phyloP scores from a whole-genome alignment of 2,888 invertebrate species.

The Liopterus haemorrhoidalis region DNA sequence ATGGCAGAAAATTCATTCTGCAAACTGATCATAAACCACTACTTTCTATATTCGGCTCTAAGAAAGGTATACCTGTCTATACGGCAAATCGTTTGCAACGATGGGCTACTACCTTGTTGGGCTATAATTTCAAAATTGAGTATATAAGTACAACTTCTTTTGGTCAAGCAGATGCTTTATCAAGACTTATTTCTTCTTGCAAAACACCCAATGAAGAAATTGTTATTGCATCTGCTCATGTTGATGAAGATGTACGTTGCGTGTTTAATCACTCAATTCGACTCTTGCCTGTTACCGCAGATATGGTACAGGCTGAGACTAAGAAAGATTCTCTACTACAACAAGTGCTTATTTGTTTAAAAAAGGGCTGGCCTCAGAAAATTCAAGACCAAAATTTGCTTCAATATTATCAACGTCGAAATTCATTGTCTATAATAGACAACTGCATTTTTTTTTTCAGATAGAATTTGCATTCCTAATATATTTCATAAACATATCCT shows the following conservation, averaged over 20 bases:
- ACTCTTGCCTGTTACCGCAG: neutral
- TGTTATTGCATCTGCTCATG: constrained; percentile 1
- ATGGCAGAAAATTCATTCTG: constrained; percentile 37
- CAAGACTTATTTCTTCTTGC: constrained; percentile 23
- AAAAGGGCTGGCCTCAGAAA: too few relatives aligned
- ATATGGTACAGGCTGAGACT: neutral
- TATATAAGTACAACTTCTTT: constrained; percentile 29
- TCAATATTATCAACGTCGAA: too few relatives aligned
- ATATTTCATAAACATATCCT: too few relatives aligned
- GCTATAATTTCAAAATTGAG: constrained; percentile 31
- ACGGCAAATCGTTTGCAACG: constrained; percentile 30
- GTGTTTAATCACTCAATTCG: neutral
- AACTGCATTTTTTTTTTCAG: too few relatives aligned
- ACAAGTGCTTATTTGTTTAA: too few relatives aligned
- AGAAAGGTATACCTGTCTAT: constrained; percentile 29
- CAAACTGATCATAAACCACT: constrained; percentile 38
- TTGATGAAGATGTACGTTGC: neutral
- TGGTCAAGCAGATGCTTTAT: constrained; percentile 31
- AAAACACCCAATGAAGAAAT: constrained; percentile 3
- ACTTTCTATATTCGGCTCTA: constrained; percentile 36
- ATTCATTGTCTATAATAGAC: too few relatives aligned
- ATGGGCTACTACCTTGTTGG: constrained; percentile 28
- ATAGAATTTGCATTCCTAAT: too few relatives aligned
- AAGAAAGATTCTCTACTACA: too few relatives aligned
- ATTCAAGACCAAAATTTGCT: too few relatives aligned